A percentile compares a stretch with the other conserved stretches of the same genome.
Evolutionary conservation across 2,113 vertebrate genomes (phyloP).

Genomic region (Saccopteryx leptura): DNA sequence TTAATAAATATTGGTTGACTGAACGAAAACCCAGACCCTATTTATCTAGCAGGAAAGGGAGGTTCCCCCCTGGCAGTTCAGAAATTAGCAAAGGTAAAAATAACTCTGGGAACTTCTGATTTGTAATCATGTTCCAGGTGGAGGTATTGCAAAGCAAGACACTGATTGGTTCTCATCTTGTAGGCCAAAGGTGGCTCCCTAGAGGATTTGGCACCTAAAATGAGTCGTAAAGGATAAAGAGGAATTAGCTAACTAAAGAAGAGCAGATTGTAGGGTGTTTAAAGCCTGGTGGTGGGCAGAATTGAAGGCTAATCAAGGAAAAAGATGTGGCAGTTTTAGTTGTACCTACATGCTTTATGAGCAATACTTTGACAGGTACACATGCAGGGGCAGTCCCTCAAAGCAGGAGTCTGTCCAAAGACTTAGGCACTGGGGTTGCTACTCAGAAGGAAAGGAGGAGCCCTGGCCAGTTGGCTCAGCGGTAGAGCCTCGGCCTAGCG

Average conservation of each 20-base stretch:
- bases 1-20: conserved; percentile 4
- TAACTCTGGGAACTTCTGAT: neutral
- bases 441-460: neutral
- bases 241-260: neutral
- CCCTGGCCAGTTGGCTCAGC: too few species aligned
- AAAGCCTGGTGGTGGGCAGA: neutral
- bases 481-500: too few species aligned
- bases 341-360: neutral
- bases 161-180: neutral
- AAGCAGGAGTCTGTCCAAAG: neutral
- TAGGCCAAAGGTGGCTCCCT: neutral
- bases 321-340: neutral
- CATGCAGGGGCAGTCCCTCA: neutral
- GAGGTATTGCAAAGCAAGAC: neutral
- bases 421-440: too few species aligned
- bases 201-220: neutral
- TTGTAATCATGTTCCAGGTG: neutral
- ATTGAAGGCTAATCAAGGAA: neutral
- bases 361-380: neutral
- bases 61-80: neutral
- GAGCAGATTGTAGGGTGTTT: neutral
- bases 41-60: neutral
- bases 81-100: neutral
- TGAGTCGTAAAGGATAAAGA: neutral
- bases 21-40: neutral